Evolutionary conservation across 2,888 invertebrate genomes (phyloP), one percentile per base, ranked within the genome.

Genomic region (Caradrina kadenii): DNA sequence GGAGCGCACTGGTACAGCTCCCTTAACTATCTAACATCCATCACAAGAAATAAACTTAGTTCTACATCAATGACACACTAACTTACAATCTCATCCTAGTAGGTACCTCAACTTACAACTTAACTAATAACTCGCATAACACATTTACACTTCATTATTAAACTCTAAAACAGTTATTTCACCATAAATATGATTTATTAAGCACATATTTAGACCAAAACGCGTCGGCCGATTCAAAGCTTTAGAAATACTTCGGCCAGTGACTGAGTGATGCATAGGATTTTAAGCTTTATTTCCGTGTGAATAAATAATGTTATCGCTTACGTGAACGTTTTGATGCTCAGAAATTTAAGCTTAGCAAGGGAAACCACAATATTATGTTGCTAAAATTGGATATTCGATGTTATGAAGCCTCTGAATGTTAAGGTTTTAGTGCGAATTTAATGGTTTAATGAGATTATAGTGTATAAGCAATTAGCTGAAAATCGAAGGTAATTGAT

Each of bases 181-280:
- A 64, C 64, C 70, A 60, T 80, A 78, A 82, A 75, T 75, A 71
- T 82, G 78, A 82, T 82, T 82, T 82, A 82, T 82, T 78, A 80
- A 73, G 69, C 61, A 71, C 72, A 65, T 63, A 81, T 80, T 80
- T 67, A 69, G 72, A 77, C 76, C 60, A 58, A 63, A 80, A 76
- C 58, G 65, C 67, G 63, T 71, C 64, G 60, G 65, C 59, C 45
- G 66, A 61, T 56, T 66, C 58, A 72, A 79, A 82, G 70, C 78
- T 67, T 71, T 71, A 79, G 60, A 76, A 82, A 82, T 81, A 82
- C 69, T 73, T 72, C 22, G 45, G 62, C 52, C 54, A n/a, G 15
- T 63, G 55, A 56, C 31, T 58, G 52, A 63, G 39, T 54, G 31
- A 35, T 26, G 26, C 55, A 68, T n/a, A 31, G 62, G 10, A 82